phyloP scores from a whole-genome alignment of 30 jellyfish, hydroid and myxozoan genomes.

The Hydractinia symbiolongicarpus region DNA sequence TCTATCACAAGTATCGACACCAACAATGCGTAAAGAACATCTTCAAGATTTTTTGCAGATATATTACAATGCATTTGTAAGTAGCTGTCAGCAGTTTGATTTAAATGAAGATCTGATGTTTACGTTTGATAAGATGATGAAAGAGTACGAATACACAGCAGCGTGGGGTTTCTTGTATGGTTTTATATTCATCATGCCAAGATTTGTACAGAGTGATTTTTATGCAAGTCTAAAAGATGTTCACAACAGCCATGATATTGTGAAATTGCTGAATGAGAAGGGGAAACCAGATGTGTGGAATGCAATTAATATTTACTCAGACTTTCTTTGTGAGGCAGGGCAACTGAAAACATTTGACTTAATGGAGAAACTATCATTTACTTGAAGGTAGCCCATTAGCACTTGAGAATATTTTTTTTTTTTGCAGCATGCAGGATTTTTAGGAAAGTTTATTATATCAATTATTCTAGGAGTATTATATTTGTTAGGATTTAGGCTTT shows the following conservation, averaged over 20 bases:
- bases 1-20: slow-evolving; percentile 17
- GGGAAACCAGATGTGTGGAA: not conserved
- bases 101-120: not conserved
- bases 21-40: not conserved
- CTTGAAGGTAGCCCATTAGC: no score
- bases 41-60: not conserved
- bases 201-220: not conserved
- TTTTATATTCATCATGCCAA: slow-evolving; percentile 12
- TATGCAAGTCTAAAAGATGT: not conserved
- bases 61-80: not conserved
- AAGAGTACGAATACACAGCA: not conserved
- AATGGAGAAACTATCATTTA: not conserved
- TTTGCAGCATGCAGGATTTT: no score
- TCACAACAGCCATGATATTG: not conserved
- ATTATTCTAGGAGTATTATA: no score
- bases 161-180: slow-evolving; percentile 23
- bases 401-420: no score
- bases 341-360: not conserved
- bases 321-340: not conserved
- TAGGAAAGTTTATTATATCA: no score
- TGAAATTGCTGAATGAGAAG: not conserved
- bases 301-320: not conserved
- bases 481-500: no score
- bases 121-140: not conserved
- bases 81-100: not conserved